phyloP scores from a whole-genome alignment of 2,113 vertebrate species.

The Gallinago media region DNA sequence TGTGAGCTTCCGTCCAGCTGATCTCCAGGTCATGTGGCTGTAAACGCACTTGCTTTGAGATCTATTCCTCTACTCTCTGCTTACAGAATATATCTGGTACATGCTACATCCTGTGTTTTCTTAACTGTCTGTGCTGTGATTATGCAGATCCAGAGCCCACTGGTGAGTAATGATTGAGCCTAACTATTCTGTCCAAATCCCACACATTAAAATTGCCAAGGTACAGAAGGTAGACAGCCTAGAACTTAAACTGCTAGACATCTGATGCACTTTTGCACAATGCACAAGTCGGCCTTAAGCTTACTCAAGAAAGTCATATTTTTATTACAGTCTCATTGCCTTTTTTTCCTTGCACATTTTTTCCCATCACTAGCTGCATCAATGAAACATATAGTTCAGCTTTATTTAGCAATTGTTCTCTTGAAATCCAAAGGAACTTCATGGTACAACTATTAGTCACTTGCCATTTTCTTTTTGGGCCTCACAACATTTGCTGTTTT shows the following conservation, averaged over 20 bases:
- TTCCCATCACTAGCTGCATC: neutral
- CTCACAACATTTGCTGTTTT: neutral
- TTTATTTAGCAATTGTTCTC: neutral
- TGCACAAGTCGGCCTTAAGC: neutral
- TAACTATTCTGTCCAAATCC: neutral
- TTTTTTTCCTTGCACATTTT: neutral
- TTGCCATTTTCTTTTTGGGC: neutral
- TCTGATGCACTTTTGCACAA: neutral
- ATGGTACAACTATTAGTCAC: neutral
- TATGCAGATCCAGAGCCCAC: neutral
- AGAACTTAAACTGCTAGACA: neutral
- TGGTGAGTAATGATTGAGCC: neutral
- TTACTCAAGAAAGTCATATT: neutral
- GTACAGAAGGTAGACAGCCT: neutral
- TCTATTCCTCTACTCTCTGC: neutral
- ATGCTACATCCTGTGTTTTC: neutral
- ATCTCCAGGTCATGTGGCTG: neutral
- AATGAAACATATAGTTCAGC: neutral
- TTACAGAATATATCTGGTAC: neutral
- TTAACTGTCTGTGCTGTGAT: neutral
- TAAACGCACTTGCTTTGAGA: neutral
- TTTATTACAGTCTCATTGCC: neutral
- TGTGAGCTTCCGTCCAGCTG: neutral
- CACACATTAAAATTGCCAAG: neutral
- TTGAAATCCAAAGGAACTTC: neutral